A percentile compares a stretch with the other conserved stretches of the same genome.
Evolutionary conservation across 1,140 invertebrate genomes (phyloP).

Genomic region (Gryon sp.): DNA sequence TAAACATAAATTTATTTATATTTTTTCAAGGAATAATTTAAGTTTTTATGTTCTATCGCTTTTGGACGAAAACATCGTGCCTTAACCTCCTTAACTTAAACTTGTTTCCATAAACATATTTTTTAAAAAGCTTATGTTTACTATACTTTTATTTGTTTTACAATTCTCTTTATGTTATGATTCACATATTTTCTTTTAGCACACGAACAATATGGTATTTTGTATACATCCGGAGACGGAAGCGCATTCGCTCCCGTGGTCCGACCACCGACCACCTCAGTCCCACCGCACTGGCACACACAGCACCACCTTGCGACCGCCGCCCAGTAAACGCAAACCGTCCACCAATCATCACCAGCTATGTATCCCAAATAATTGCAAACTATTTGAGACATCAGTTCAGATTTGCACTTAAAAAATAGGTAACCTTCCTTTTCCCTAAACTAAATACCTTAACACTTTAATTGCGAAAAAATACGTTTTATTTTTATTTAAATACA

Average conservation of each 20-base stretch:
- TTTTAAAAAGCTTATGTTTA: neutral
- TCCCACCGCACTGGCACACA: slow-evolving; percentile 81
- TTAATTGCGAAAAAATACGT: no score
- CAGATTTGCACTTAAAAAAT: slow-evolving; percentile 63
- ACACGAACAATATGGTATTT: slow-evolving; percentile 80
- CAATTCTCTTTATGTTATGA: slow-evolving; percentile 1
- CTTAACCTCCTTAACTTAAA: no score
- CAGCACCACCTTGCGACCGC: slow-evolving; percentile 80
- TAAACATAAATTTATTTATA: no score
- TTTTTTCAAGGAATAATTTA: no score
- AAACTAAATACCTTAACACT: slow-evolving; percentile 13
- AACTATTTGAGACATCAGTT: slow-evolving; percentile 69
- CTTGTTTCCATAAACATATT: no score
- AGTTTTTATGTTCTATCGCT: no score
- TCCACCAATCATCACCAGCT: slow-evolving; percentile 71
- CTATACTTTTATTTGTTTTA: slow-evolving; percentile 1
- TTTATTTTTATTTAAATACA: no score
- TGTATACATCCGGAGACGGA: slow-evolving; percentile 79
- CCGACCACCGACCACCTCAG: slow-evolving; percentile 80
- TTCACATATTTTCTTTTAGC: slow-evolving; percentile 80
- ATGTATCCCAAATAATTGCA: slow-evolving; percentile 70
- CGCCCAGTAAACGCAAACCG: slow-evolving; percentile 82
- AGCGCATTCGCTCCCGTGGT: slow-evolving; percentile 83
- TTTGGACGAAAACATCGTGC: no score
- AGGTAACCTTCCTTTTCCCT: slow-evolving; percentile 68